A percentile compares a stretch with the other conserved stretches of the same genome.
These are phyloP conservation scores for Allobates femoralis DNA, from an alignment of 2,797 vertebrate genomes.

Conservation along the genomic window DNA sequence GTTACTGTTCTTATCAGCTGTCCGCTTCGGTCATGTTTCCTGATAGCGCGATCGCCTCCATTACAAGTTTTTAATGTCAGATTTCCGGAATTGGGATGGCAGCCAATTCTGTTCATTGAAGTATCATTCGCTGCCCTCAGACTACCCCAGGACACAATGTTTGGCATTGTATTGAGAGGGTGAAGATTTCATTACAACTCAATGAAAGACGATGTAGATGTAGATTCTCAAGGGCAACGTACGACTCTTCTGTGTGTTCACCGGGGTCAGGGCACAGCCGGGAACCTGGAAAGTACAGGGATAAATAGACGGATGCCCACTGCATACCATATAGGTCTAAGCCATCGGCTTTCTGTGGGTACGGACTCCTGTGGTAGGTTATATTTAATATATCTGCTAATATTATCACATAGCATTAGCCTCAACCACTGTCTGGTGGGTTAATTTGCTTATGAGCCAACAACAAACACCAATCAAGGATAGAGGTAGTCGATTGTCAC, in stretches of 20 bases:
- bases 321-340: background rate
- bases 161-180: conserved; percentile 40
- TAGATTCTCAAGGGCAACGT: background rate
- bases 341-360: background rate
- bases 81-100: conserved; percentile 59
- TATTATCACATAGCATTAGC: background rate
- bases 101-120: conserved; percentile 50
- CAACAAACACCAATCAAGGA: too few species aligned
- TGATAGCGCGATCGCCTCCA: conserved; percentile 56
- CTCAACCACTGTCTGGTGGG: too few species aligned
- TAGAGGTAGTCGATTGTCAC: too few species aligned
- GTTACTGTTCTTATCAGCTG: conserved; percentile 56
- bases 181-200: conserved; percentile 36
- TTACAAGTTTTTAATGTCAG: conserved; percentile 61
- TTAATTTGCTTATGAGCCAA: too few species aligned
- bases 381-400: background rate
- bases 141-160: conserved; percentile 56
- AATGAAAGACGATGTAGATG: conserved; percentile 17
- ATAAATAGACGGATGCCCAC: background rate
- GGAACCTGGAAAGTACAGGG: background rate
- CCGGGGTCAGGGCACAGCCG: background rate
- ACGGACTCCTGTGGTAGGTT: background rate
- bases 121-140: conserved; percentile 52
- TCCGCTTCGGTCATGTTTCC: conserved; percentile 54
- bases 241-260: background rate